Base-by-base conservation (phyloP, 2,113 vertebrate genomes). In the Sula dactylatra region DNA sequence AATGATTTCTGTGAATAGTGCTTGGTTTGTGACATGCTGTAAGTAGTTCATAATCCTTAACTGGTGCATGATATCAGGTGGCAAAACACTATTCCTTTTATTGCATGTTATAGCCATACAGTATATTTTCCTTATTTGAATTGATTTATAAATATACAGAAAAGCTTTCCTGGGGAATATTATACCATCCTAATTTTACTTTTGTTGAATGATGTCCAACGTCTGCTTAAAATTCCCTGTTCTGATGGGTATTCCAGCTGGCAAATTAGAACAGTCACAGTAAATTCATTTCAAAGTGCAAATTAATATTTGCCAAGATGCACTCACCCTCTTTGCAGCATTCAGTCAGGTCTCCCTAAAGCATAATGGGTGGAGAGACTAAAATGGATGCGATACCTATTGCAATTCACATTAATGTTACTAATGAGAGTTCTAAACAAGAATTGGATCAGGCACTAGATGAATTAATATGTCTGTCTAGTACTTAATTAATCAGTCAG, bases 241-340 rank as follows among this genome's bases (percentile, higher is more conserved):
- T 92, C 88, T 93, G 88, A 86, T 79, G 90, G 90, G 86, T 76
- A 92, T 97, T 97, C 95, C 95, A 97, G 96, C 94, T 97, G 95
- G 97, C 91, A 95, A 97, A 94, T 86, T 97, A 54, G 97, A 97
- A 73, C 93, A 91, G 95, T 95, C 94, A 94, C 86, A 91, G 81
- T 69, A 95, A 97, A 97, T 97, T 97, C 89, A 91, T 96, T 97
- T 94, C 93, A 97, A 89, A 96, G 91, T 82, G 89, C 93, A 95
- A 96, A 97, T 97, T 93, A 97, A 62, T 97, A 94, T 97, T 95
- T 97, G 95, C 95, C 94, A 94, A 97, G 96, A 97, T 94, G 95
- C 82, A 70, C 91, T 96, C 92, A 58, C 88, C 96, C 85, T 90
- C 93, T 89, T 69, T 69, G 88, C 91, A 94, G 83, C 94, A 66